These are phyloP conservation scores for Cygnus buccinator DNA, from an alignment of 2,113 vertebrate species.

Conservation along the genomic window DNA sequence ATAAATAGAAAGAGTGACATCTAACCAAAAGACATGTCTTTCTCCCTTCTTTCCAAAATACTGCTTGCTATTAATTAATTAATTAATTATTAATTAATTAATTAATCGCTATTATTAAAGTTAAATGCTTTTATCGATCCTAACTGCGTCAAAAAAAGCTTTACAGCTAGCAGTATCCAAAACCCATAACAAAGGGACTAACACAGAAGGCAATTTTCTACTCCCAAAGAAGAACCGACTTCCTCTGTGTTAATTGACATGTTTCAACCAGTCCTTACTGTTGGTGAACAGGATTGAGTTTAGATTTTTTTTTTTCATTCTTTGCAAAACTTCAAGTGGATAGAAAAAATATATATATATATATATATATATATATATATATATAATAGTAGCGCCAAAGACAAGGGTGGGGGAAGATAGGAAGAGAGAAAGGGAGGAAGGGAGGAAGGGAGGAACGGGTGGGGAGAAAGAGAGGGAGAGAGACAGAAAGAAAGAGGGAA, in stretches of 20 bases:
- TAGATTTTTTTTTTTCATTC: neutral
- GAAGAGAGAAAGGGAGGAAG: no score
- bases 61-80: neutral
- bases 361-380: no score
- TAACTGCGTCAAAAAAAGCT: neutral
- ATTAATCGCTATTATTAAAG: neutral
- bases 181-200: conserved; percentile 8
- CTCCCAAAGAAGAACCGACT: conserved; percentile 1
- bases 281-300: neutral
- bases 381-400: rapidly evolving
- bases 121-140: conserved; percentile 66
- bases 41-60: conserved; percentile 1
- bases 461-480: no score
- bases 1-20: neutral
- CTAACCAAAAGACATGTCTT: neutral
- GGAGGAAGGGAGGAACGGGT: no score
- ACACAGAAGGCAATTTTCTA: conserved; percentile 50
- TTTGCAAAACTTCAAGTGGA: neutral
- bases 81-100: no score
- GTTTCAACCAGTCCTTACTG: neutral
- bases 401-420: neutral
- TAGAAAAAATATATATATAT: no score
- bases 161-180: conserved; percentile 37
- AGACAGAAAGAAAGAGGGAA: neutral
- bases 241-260: conserved; percentile 10